phyloP scores from a whole-genome alignment of 2,797 vertebrate species.

The Chaunax sp. region DNA sequence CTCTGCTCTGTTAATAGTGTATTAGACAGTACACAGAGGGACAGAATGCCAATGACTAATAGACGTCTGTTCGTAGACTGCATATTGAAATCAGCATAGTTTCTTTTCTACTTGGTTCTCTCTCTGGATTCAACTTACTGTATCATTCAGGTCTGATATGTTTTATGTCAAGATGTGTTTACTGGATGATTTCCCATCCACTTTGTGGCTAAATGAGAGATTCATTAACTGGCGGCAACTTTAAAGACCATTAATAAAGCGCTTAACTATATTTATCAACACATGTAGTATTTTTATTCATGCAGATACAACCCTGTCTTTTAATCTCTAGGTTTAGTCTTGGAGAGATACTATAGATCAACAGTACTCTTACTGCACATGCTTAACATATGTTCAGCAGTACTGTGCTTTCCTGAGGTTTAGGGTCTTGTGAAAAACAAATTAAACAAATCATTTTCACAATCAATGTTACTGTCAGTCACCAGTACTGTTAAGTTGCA shows the following conservation, averaged over 20 bases:
- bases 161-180: neutral
- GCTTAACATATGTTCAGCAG: too few relatives aligned
- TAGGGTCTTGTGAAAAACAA: too few relatives aligned
- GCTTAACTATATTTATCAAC: too few relatives aligned
- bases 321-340: neutral
- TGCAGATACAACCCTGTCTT: too few relatives aligned
- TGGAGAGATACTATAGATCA: neutral
- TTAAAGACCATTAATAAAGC: neutral
- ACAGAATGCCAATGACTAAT: neutral
- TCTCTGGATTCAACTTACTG: neutral
- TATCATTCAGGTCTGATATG: neutral
- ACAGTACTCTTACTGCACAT: neutral
- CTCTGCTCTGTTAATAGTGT: slow-evolving; percentile 20
- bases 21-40: slow-evolving; percentile 2
- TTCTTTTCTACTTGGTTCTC: neutral
- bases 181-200: neutral
- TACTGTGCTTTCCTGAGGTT: too few relatives aligned
- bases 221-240: neutral
- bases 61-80: neutral
- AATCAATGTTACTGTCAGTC: too few relatives aligned
- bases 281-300: too few relatives aligned
- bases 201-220: neutral
- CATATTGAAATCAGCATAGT: neutral
- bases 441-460: too few relatives aligned
- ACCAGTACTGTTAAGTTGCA: too few relatives aligned